A percentile compares a stretch with the other conserved stretches of the same genome.
phyloP scores from a whole-genome alignment of 2,888 invertebrate species.

The Monoplex corrugatus region DNA sequence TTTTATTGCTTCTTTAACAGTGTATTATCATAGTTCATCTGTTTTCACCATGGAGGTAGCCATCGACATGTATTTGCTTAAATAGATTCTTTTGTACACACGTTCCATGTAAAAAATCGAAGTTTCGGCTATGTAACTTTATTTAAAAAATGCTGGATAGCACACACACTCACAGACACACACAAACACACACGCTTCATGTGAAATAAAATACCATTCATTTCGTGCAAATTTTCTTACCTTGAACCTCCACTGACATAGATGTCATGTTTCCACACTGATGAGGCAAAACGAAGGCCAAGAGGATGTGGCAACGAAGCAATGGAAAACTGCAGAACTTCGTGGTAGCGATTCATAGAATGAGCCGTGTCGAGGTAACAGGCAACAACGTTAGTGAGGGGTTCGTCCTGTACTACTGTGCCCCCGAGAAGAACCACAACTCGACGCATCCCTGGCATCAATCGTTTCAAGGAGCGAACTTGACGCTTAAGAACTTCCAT shows the following conservation, averaged over 20 bases:
- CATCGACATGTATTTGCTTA: no score
- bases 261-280: conserved; percentile 47
- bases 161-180: no score
- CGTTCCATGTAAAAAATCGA: no score
- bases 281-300: conserved; percentile 51
- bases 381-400: conserved; percentile 47
- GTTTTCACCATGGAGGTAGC: no score
- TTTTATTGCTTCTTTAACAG: no score
- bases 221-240: neutral
- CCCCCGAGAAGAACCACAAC: conserved; percentile 51
- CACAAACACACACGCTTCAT: no score
- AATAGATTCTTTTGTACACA: no score
- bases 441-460: conserved; percentile 39
- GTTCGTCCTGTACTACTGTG: conserved; percentile 42
- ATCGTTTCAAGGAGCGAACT: conserved; percentile 29
- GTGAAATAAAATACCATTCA: no score
- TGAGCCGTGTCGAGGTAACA: conserved; percentile 43
- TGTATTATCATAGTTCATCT: no score
- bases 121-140: no score
- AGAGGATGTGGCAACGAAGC: conserved; percentile 50
- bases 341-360: conserved; percentile 2
- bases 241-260: conserved; percentile 55
- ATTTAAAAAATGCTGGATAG: no score
- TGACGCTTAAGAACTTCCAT: conserved; percentile 45
- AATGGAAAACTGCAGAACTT: conserved; percentile 42